Percentiles rank a stretch among this genome's conserved stretches.
phyloP scores from a whole-genome alignment of 23 tunicate species.

The Botrylloides violaceus region DNA sequence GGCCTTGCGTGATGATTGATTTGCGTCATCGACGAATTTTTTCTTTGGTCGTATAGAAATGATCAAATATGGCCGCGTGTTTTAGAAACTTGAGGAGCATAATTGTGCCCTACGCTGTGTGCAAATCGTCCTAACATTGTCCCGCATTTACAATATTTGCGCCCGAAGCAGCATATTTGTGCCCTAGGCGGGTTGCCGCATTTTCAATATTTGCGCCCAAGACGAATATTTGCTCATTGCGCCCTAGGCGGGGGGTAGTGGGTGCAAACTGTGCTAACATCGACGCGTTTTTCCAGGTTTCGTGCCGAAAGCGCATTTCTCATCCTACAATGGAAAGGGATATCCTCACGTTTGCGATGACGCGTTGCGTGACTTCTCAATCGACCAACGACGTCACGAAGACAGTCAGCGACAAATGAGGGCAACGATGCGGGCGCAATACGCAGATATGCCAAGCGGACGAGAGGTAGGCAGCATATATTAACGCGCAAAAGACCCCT shows the following conservation, averaged over 20 bases:
- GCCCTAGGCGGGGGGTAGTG: no score
- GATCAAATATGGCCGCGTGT: no score
- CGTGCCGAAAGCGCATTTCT: conserved; percentile 70
- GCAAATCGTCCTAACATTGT: background rate
- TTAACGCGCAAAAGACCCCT: background rate
- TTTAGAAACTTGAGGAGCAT: no score
- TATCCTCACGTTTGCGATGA: conserved; percentile 73
- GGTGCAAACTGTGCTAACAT: no score
- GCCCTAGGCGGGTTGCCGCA: no score
- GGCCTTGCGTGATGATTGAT: no score
- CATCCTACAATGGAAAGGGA: conserved; percentile 48
- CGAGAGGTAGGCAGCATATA: conserved; percentile 1
- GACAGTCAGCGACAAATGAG: conserved; percentile 11
- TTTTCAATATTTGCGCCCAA: no score
- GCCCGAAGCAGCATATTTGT: no score
- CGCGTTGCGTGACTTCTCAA: conserved; percentile 54
- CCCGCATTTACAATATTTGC: conserved; percentile 37
- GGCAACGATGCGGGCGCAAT: conserved; percentile 38
- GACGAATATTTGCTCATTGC: no score
- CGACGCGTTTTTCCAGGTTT: conserved; percentile 45
- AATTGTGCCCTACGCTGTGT: no score
- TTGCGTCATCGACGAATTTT: no score
- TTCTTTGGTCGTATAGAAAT: no score
- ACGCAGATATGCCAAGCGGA: conserved; percentile 7
- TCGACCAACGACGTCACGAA: conserved; percentile 32